Evolutionary conservation across 2,113 vertebrate genomes (phyloP).

Genomic region (Drymodes brunneopygia): DNA sequence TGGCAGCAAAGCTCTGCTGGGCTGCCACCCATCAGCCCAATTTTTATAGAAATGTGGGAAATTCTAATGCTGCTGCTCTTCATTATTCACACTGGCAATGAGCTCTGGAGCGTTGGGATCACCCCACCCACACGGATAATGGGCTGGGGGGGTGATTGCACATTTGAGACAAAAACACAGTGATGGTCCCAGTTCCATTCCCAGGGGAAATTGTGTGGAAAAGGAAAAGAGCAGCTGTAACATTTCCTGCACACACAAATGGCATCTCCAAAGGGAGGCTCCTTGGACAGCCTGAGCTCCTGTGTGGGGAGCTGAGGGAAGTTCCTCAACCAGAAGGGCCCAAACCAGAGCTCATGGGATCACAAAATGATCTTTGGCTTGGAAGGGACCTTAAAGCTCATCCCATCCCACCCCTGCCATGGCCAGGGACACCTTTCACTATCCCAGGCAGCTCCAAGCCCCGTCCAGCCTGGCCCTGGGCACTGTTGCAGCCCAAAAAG

Average conservation of each 20-base stretch:
- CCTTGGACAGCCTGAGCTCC: neutral
- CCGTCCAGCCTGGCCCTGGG: neutral
- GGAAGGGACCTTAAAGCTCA: neutral
- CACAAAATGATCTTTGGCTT: neutral
- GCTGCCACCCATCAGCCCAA: fast-evolving
- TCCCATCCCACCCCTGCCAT: neutral
- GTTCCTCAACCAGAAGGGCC: neutral
- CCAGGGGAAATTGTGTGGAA: neutral
- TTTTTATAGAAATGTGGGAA: fast-evolving
- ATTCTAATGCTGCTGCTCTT: fast-evolving
- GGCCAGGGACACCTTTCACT: neutral
- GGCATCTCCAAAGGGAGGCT: neutral
- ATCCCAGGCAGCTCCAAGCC: neutral
- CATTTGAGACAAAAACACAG: fast-evolving
- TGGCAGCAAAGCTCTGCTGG: neutral
- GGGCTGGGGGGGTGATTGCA: too few species aligned
- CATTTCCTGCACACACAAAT: neutral
- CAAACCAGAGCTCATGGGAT: neutral
- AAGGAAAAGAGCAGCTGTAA: neutral
- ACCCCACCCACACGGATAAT: fast-evolving
- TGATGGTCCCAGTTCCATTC: neutral
- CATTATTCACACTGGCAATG: fast-evolving
- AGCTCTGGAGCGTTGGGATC: neutral
- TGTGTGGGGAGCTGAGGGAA: neutral
- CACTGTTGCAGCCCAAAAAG: neutral